Evolutionary conservation across 2,888 invertebrate genomes (phyloP).

Genomic region (Ormia ochracea): DNA sequence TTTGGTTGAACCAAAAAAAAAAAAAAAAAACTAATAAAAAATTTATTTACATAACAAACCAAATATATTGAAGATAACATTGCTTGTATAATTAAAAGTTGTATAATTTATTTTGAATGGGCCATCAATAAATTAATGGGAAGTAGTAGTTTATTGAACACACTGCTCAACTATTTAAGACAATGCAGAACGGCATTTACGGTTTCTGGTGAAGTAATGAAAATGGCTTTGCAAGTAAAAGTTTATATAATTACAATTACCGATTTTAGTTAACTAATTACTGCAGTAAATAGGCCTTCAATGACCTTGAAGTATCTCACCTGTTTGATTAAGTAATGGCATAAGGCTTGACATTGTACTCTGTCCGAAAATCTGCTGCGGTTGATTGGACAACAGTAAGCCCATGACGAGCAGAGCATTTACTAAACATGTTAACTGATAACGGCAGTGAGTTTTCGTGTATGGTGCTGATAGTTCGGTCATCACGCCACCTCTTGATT

Average conservation of each 20-base stretch:
- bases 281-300: too few species aligned
- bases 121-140: slow-evolving; percentile 1
- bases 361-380: background rate
- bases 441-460: background rate
- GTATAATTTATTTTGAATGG: slow-evolving; percentile 25
- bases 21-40: background rate
- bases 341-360: slow-evolving; percentile 21
- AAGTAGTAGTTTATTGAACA: background rate
- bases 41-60: background rate
- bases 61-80: background rate
- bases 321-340: slow-evolving; percentile 45
- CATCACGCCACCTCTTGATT: background rate
- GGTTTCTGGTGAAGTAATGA: too few species aligned
- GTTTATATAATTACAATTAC: too few species aligned
- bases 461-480: background rate
- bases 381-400: slow-evolving; percentile 7
- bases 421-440: slow-evolving; percentile 15
- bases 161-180: background rate
- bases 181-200: too few species aligned
- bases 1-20: background rate
- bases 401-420: slow-evolving; percentile 22
- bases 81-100: background rate
- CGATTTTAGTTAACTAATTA: too few species aligned
- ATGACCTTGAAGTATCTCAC: slow-evolving; percentile 31
- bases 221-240: too few species aligned